These are phyloP conservation scores for Ceratina japonica DNA, from an alignment of 1,140 invertebrate genomes.

Conservation along the genomic window DNA sequence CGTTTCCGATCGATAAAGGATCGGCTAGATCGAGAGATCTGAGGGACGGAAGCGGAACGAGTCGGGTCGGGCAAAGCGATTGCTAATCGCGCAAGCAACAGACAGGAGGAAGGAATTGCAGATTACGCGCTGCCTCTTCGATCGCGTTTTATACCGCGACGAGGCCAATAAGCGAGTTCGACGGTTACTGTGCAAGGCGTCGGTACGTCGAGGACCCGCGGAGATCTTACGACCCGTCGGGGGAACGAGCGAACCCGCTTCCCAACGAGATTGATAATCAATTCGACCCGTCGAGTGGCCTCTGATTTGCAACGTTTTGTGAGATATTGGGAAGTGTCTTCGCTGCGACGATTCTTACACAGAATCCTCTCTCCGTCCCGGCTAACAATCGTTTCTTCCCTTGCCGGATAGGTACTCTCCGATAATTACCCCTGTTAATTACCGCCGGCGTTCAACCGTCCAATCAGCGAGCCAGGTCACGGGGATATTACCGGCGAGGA, in stretches of 20 bases:
- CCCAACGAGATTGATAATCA: slow-evolving; percentile 34
- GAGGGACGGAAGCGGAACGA: not conserved
- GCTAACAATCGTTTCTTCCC: slow-evolving; percentile 30
- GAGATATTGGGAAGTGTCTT: slow-evolving; percentile 31
- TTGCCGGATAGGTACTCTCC: too few relatives aligned
- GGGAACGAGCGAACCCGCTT: not conserved
- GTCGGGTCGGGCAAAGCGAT: slow-evolving; percentile 16
- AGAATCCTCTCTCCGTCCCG: slow-evolving; percentile 3
- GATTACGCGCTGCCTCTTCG: slow-evolving; percentile 19
- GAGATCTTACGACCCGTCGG: not conserved
- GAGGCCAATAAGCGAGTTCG: slow-evolving; percentile 22
- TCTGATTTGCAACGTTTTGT: slow-evolving; percentile 30
- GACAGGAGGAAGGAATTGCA: slow-evolving; percentile 43
- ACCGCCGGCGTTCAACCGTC: slow-evolving; percentile 3
- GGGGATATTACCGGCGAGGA: not conserved
- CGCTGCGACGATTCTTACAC: slow-evolving; percentile 47
- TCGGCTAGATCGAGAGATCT: slow-evolving; percentile 17
- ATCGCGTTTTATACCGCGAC: slow-evolving; percentile 2
- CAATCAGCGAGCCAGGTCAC: slow-evolving; percentile 24
- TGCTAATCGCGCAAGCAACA: slow-evolving; percentile 18
- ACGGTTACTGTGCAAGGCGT: slow-evolving; percentile 8
- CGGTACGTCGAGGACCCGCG: not conserved
- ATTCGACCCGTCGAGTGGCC: slow-evolving; percentile 21
- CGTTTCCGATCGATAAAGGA: slow-evolving; percentile 21
- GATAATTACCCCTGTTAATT: slow-evolving; percentile 48